Evolutionary conservation across 92 coral and sea anemone genomes (phyloP).

Genomic region (Porites lobata): DNA sequence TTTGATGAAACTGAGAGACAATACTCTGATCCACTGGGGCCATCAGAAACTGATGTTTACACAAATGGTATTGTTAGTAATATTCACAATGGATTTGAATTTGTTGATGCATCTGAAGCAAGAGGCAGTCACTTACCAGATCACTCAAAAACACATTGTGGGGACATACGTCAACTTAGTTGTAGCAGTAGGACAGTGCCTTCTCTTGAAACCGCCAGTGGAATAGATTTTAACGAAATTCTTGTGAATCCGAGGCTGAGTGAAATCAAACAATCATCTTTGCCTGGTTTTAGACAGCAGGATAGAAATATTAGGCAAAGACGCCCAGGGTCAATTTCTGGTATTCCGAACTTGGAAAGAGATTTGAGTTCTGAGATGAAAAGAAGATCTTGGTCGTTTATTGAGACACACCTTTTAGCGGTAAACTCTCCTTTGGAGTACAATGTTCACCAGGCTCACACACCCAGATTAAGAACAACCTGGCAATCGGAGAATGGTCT

Average conservation of each 20-base stretch:
- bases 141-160: neutral
- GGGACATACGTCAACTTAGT: neutral
- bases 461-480: slow-evolving; percentile 16
- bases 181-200: neutral
- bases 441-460: slow-evolving; percentile 14
- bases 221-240: neutral
- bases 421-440: neutral
- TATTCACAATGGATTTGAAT: neutral
- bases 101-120: neutral
- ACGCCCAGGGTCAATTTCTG: slow-evolving; percentile 66
- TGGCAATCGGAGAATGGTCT: slow-evolving; percentile 24
- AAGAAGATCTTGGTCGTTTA: slow-evolving; percentile 77
- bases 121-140: neutral
- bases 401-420: slow-evolving; percentile 32
- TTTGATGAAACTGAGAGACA: neutral
- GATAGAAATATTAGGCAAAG: neutral
- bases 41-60: neutral
- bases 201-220: neutral
- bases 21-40: neutral
- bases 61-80: neutral
- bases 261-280: slow-evolving; percentile 32
- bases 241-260: slow-evolving; percentile 32
- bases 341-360: slow-evolving; percentile 34
- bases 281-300: neutral
- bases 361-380: slow-evolving; percentile 38